Base-by-base conservation (phyloP, 2,113 vertebrate species). In the Aphyosemion australe region DNA sequence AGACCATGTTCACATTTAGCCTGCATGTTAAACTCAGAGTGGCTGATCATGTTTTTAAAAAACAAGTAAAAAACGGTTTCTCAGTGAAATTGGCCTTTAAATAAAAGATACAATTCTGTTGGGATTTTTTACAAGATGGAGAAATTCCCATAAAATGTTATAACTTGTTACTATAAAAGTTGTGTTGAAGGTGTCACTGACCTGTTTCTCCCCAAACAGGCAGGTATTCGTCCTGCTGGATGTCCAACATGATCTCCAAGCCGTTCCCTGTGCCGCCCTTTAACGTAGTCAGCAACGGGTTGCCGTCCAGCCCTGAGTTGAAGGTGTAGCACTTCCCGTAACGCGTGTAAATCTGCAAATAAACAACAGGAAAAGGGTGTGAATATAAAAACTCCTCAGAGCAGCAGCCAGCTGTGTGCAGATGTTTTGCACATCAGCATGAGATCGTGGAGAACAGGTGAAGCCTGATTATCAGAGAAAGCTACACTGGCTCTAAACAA, bases 251-350 rank as follows among this genome's bases (percentile, higher is more conserved):
- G 67, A 99, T 88, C 88, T 98, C 96, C 78, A 98, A 79, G 7
- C 97, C 97, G 0, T 96, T 98, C 11, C 97, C 97, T 0, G 93
- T 93, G 6, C 97, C 97, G 0, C 97, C 95, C 77, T 94, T 97
- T 61, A 94, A 79, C 0, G 96, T 97, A n/a, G 93, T 96, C 84
- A 98, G 88, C 52, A 95, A 85, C n/a, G 95, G 95, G 3, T 92
- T 92, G 45, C 95, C 96, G 0, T 93, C 86, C 0, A 92, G 70
- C 1, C 97, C 96, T 0, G 95, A 95, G 91, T 98, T 99, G 89
- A 99, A 99, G 0, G 95, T 98, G 92, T 96, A 98, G 88, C 97
- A 99, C 86, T 96, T 97, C 3, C 97, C 97, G 21, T 97, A 94
- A 48, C 95, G 93, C 0, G 97, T 98, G 87, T 95, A 97, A 86